Conservation (phyloP, 2,113 vertebrate species). For the Mus musculus region GRCm39 chr3:104316001-104316500, state of each 20-base stretch:
- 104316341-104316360: neutral
- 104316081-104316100: slow-evolving; percentile 20
- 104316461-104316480: neutral
- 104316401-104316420: neutral
- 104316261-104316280: neutral
- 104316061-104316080: neutral
- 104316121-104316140: neutral
- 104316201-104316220: neutral
- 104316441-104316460: neutral
- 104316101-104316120: neutral
- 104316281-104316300: neutral
- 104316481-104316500: neutral
- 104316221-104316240: neutral
- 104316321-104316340: neutral
- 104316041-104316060: neutral
- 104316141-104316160: neutral
- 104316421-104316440: neutral
- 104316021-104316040: neutral
- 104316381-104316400: neutral
- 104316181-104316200: neutral
- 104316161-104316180: neutral
- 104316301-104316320: neutral
- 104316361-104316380: neutral
- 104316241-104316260: neutral
- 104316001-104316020: neutral